phyloP scores from a whole-genome alignment of 2,113 vertebrate genomes.

The Muntiacus muntjak region DNA sequence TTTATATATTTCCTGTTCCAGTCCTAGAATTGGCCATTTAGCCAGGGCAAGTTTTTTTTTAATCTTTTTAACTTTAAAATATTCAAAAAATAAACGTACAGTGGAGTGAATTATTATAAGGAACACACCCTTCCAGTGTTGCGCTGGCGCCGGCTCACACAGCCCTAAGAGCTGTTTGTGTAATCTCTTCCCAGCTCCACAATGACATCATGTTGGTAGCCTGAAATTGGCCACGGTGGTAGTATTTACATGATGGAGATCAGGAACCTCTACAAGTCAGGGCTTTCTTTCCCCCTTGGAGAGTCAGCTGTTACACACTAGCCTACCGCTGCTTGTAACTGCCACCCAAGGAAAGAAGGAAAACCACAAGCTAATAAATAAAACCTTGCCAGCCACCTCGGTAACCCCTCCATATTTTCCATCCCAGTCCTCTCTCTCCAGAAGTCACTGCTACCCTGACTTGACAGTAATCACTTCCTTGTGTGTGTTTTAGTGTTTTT shows the following conservation, averaged over 20 bases:
- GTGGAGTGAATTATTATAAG: not conserved
- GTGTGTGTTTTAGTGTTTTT: not conserved
- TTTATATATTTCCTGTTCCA: not conserved
- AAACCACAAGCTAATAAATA: not conserved
- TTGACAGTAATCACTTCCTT: not conserved
- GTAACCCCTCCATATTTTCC: not conserved
- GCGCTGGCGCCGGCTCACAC: not conserved
- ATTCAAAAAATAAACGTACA: not conserved
- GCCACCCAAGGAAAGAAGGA: not conserved
- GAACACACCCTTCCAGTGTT: not conserved
- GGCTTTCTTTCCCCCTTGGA: not conserved
- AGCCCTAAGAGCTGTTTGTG: not conserved
- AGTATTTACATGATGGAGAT: constrained; percentile 5
- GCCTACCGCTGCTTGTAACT: not conserved
- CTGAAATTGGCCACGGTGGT: not conserved
- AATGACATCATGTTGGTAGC: not conserved
- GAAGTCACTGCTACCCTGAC: not conserved
- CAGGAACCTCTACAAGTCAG: not conserved
- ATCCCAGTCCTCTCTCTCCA: not conserved
- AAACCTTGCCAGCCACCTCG: not conserved
- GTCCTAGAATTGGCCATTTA: not conserved
- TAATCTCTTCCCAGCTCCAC: not conserved
- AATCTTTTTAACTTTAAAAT: not conserved
- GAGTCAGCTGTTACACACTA: constrained; percentile 5
- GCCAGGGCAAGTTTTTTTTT: not conserved